phyloP scores from a whole-genome alignment of 2,888 invertebrate genomes.

The Neoaliturus tenellus region DNA sequence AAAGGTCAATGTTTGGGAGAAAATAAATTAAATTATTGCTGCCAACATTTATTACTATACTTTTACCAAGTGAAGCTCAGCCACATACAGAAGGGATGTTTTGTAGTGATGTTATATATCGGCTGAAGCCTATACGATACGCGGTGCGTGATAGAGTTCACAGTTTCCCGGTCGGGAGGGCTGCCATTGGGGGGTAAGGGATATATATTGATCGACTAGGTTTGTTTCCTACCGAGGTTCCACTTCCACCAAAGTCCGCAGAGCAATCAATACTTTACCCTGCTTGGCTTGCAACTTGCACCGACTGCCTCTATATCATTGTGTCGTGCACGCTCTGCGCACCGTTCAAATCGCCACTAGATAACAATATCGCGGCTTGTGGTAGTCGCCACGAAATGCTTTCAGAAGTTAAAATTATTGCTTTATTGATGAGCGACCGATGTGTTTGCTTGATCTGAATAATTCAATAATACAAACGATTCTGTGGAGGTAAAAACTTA shows the following conservation, averaged over 20 bases:
- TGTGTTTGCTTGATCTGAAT: too few species aligned
- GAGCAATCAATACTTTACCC: slow-evolving; percentile 19
- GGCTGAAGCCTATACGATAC: not conserved
- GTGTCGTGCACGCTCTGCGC: not conserved
- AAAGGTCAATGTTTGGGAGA: too few species aligned
- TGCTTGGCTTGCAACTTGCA: slow-evolving; percentile 2
- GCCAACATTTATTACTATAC: too few species aligned
- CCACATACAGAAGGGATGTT: not conserved
- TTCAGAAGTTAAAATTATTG: too few species aligned
- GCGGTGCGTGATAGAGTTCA: not conserved
- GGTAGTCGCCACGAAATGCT: too few species aligned
- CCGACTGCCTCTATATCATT: not conserved
- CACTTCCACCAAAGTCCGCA: not conserved
- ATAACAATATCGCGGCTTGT: too few species aligned
- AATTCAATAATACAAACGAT: too few species aligned
- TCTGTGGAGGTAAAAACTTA: too few species aligned
- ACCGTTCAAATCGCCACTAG: not conserved
- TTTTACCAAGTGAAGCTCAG: not conserved
- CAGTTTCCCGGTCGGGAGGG: not conserved
- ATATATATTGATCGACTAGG: not conserved
- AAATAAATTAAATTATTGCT: too few species aligned
- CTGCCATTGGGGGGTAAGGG: not conserved
- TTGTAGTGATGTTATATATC: not conserved
- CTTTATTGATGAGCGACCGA: too few species aligned
- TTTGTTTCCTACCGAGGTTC: not conserved